A percentile compares a stretch with the other conserved stretches of the same genome.
Conservation (phyloP, 30 jellyfish, hydroid and myxozoan species). For the Chrysaora quinquecirrha region DNA sequence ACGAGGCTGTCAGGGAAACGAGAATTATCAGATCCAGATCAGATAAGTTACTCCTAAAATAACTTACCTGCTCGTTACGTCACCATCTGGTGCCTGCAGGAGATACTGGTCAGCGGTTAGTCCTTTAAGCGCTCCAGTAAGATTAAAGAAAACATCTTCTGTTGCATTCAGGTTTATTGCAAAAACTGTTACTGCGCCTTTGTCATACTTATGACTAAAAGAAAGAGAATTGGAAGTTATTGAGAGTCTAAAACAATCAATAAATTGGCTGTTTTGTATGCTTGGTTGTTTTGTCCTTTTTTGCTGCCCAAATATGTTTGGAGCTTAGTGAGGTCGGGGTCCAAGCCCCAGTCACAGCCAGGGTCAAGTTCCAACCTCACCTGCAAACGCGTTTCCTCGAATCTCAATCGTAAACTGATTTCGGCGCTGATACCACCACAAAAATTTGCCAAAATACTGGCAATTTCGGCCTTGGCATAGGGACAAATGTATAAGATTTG, state of each 20-base stretch:
- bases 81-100: constrained; percentile 37
- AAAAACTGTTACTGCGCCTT: constrained; percentile 32
- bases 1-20: too few relatives aligned
- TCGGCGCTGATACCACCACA: too few relatives aligned
- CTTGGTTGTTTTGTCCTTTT: not conserved
- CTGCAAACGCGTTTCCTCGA: too few relatives aligned
- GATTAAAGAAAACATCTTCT: constrained; percentile 4
- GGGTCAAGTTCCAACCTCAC: too few relatives aligned
- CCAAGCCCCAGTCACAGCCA: too few relatives aligned
- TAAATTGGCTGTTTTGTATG: not conserved
- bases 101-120: constrained; percentile 44
- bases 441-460: too few relatives aligned
- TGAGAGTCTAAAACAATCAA: too few relatives aligned
- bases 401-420: too few relatives aligned
- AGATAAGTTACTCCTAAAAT: too few relatives aligned
- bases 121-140: constrained; percentile 23
- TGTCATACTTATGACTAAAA: constrained; percentile 32
- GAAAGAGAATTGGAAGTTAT: not conserved
- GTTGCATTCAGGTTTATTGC: constrained; percentile 47
- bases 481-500: too few relatives aligned
- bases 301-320: not conserved
- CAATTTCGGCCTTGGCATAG: too few relatives aligned
- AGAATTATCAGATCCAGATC: too few relatives aligned
- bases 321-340: not conserved
- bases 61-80: constrained; percentile 38